Percentiles rank a stretch among this genome's conserved stretches.
These are phyloP conservation scores for Argopecten irradians DNA, from an alignment of 1,140 invertebrate species.

Conservation along the genomic window DNA sequence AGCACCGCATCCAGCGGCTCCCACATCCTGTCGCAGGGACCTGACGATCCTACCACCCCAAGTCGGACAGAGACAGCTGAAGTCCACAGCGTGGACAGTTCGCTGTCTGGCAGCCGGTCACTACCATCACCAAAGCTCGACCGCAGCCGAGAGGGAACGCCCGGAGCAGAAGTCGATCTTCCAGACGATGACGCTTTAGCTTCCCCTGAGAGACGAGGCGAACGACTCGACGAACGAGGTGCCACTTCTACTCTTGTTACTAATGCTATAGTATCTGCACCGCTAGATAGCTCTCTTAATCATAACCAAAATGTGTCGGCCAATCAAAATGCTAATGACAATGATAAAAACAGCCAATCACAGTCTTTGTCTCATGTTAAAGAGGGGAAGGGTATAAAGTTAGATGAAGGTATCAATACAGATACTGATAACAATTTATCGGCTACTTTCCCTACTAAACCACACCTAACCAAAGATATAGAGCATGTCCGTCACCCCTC, in stretches of 20 bases:
- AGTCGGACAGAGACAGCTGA: constrained; percentile 66
- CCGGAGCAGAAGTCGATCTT: constrained; percentile 47
- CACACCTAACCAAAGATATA: constrained; percentile 21
- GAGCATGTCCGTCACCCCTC: background rate
- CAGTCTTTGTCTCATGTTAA: constrained; percentile 29
- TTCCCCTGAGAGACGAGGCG: constrained; percentile 32
- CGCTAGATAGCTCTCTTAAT: constrained; percentile 42
- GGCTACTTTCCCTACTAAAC: constrained; percentile 15
- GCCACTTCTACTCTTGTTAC: constrained; percentile 55
- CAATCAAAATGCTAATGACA: constrained; percentile 77
- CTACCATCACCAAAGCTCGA: constrained; percentile 53
- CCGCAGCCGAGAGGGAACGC: constrained; percentile 31
- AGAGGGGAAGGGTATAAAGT: constrained; percentile 2
- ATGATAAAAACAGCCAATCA: constrained; percentile 61
- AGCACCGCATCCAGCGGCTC: constrained; percentile 74
- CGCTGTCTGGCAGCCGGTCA: constrained; percentile 71
- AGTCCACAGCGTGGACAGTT: constrained; percentile 70
- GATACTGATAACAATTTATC: constrained; percentile 6
- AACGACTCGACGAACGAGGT: constrained; percentile 56
- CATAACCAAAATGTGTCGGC: constrained; percentile 65
- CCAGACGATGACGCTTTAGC: constrained; percentile 24
- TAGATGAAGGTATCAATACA: background rate
- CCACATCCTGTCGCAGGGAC: constrained; percentile 66
- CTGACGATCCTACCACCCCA: constrained; percentile 47
- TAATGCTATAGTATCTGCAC: constrained; percentile 45